A percentile compares a stretch with the other conserved stretches of the same genome.
Conservation (phyloP, 2,797 vertebrate species). For the Rhinoraja longicauda region DNA sequence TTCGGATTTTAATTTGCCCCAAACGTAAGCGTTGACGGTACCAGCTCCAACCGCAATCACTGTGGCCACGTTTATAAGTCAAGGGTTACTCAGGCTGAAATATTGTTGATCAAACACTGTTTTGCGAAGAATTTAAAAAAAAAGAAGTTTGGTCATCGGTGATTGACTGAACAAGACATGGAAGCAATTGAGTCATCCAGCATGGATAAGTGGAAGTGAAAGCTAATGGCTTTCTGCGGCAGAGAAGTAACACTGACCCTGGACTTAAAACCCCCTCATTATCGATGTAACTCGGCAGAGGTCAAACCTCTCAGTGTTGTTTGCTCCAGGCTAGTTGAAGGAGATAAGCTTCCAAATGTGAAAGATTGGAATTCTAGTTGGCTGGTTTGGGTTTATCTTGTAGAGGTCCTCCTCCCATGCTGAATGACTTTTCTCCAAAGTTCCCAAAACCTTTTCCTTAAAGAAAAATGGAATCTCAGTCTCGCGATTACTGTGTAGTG, state of each 20-base stretch:
- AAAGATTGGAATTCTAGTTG: conserved; percentile 3
- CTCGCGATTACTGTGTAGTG: background rate
- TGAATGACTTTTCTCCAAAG: background rate
- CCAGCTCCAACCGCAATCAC: background rate
- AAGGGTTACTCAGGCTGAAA: background rate
- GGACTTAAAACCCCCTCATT: conserved; percentile 23
- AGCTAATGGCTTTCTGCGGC: background rate
- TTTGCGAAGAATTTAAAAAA: background rate
- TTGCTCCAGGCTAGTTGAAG: background rate
- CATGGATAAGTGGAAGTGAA: conserved; percentile 28
- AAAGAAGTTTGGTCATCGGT: background rate
- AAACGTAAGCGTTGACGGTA: too few species aligned
- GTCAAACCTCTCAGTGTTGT: conserved; percentile 6
- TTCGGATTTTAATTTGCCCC: background rate
- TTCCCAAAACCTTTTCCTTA: background rate
- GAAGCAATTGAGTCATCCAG: conserved; percentile 29
- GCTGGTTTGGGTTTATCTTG: conserved; percentile 6
- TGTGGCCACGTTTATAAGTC: background rate
- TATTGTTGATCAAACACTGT: background rate
- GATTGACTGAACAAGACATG: conserved; percentile 34
- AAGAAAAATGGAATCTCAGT: background rate
- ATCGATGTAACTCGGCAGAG: background rate
- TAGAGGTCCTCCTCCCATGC: background rate
- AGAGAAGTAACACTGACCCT: conserved; percentile 16
- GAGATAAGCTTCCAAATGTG: conserved; percentile 2